A percentile compares a stretch with the other conserved stretches of the same genome.
These are phyloP conservation scores for Hypotaenidia philippensis DNA, from an alignment of 2,797 vertebrate genomes.

Conservation along the genomic window DNA sequence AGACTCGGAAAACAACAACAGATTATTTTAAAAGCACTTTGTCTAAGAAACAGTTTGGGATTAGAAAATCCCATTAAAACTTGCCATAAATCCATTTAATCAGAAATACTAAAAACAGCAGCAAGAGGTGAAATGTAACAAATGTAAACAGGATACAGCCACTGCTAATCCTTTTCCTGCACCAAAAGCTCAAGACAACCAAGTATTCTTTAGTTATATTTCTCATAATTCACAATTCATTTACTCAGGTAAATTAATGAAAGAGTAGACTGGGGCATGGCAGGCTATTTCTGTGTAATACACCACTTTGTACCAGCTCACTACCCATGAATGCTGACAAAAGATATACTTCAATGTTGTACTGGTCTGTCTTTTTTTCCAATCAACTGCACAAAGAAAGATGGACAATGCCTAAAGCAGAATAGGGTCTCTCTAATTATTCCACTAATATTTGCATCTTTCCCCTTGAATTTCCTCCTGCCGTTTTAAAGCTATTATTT, in stretches of 20 bases:
- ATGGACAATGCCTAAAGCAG: background rate
- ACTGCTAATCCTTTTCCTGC: background rate
- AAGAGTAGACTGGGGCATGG: background rate
- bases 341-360: background rate
- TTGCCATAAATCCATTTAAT: background rate
- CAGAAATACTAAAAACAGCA: background rate
- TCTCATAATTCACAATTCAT: background rate
- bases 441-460: constrained; percentile 8
- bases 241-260: background rate
- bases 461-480: background rate
- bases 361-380: background rate
- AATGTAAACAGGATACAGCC: background rate
- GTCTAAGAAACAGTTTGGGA: background rate
- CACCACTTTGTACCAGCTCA: background rate
- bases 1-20: background rate
- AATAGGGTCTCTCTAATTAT: background rate
- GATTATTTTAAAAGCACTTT: background rate
- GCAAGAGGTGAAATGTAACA: background rate
- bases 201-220: background rate
- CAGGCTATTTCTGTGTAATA: background rate
- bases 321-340: background rate
- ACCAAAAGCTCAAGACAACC: background rate
- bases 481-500: constrained; percentile 40
- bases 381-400: background rate
- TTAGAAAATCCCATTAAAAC: background rate